Evolutionary conservation across 2,888 invertebrate species (phyloP).

Genomic region (Cerceris rybyensis): DNA sequence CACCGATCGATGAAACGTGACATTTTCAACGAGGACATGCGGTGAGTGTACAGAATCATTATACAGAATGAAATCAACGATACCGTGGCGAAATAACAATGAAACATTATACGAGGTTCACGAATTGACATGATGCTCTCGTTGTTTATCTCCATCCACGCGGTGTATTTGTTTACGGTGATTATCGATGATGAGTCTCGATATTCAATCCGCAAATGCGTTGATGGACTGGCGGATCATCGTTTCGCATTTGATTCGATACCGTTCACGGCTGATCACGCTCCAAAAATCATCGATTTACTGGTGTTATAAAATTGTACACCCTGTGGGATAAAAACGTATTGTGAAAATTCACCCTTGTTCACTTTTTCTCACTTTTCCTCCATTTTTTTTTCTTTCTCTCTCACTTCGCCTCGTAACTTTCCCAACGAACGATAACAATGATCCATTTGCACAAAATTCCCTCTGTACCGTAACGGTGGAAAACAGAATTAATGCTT

Average conservation of each 20-base stretch:
- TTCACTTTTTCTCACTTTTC: neutral
- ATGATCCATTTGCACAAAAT: too few relatives aligned
- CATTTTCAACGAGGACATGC: neutral
- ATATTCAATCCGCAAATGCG: slow-evolving; percentile 39
- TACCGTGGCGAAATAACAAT: slow-evolving; percentile 19
- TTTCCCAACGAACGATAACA: too few relatives aligned
- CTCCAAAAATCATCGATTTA: slow-evolving; percentile 9
- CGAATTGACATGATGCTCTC: slow-evolving; percentile 10
- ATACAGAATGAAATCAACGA: slow-evolving; percentile 12
- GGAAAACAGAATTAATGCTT: too few relatives aligned
- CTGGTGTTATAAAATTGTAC: slow-evolving; percentile 19
- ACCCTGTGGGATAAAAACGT: too few relatives aligned
- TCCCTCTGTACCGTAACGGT: too few relatives aligned
- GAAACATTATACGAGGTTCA: slow-evolving; percentile 26
- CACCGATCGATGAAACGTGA: neutral
- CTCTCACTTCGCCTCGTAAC: too few relatives aligned
- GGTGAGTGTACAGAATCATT: slow-evolving; percentile 16
- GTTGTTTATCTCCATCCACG: slow-evolving; percentile 38
- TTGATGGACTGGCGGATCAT: slow-evolving; percentile 29
- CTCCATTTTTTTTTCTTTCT: too few relatives aligned
- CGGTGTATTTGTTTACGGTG: slow-evolving; percentile 27
- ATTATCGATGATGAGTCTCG: slow-evolving; percentile 41
- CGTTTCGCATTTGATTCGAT: neutral
- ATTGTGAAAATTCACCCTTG: neutral
- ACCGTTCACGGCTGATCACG: neutral